Percentiles rank a stretch among this genome's conserved stretches.
These are phyloP conservation scores for Leptinotarsa rubiginosa DNA, from an alignment of 2,888 invertebrate species.

Conservation along the genomic window DNA sequence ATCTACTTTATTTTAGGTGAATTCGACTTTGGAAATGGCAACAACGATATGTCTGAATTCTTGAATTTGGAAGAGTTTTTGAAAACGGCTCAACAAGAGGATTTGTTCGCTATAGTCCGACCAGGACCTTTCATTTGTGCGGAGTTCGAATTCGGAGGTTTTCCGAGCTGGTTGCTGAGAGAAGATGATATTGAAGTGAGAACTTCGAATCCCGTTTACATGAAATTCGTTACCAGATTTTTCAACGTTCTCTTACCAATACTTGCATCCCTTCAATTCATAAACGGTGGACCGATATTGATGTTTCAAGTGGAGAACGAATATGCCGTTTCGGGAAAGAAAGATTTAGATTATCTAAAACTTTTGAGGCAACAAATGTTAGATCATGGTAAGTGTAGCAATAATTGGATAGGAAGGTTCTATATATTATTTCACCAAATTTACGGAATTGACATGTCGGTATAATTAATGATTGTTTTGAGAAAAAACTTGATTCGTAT, in stretches of 20 bases:
- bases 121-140: conserved; percentile 94
- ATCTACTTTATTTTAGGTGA: conserved; percentile 56
- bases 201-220: conserved; percentile 57
- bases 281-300: conserved; percentile 87
- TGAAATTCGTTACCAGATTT: conserved; percentile 47
- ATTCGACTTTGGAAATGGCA: conserved; percentile 75
- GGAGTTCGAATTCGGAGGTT: conserved; percentile 81
- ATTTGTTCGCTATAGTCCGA: conserved; percentile 81
- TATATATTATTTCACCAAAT: too few relatives aligned
- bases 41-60: conserved; percentile 69
- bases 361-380: conserved; percentile 54
- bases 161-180: conserved; percentile 61
- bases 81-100: conserved; percentile 74
- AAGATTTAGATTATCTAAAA: conserved; percentile 9
- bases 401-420: too few relatives aligned
- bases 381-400: too few relatives aligned
- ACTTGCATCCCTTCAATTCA: conserved; percentile 69
- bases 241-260: conserved; percentile 63
- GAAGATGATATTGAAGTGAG: conserved; percentile 65
- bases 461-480: too few relatives aligned
- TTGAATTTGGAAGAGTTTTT: conserved; percentile 76
- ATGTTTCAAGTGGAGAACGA: conserved; percentile 82
- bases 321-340: conserved; percentile 20
- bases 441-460: too few relatives aligned
- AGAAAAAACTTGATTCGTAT: too few relatives aligned